A percentile compares a stretch with the other conserved stretches of the same genome.
Conservation (phyloP, 2,888 invertebrate genomes). For the Drosophila leonis region DNA sequence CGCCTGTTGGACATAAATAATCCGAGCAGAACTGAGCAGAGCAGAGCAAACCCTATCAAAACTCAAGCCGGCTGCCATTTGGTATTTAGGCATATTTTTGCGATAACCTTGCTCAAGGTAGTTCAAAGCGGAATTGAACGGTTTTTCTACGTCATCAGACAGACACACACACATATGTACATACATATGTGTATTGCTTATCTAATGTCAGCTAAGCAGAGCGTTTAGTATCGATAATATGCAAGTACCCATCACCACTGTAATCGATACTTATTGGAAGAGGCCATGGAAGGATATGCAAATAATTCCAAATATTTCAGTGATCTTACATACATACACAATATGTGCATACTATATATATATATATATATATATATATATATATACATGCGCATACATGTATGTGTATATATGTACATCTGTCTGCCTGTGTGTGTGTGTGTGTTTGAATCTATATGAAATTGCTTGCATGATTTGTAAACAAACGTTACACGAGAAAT, state of each 20-base stretch:
- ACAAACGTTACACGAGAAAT: conserved; percentile 53
- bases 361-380: not conserved
- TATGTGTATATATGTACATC: not conserved
- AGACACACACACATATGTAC: not conserved
- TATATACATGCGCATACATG: not conserved
- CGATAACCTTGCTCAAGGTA: conserved; percentile 64
- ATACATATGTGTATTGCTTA: conserved; percentile 17
- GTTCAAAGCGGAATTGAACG: conserved; percentile 56
- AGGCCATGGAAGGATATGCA: conserved; percentile 25
- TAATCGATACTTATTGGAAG: conserved; percentile 30
- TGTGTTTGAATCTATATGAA: not conserved
- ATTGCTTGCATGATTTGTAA: conserved; percentile 47
- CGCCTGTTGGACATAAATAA: conserved; percentile 23
- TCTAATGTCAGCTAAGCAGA: conserved; percentile 39
- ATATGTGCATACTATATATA: no score
- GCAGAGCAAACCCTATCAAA: conserved; percentile 12
- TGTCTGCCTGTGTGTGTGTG: not conserved
- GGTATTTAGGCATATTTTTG: conserved; percentile 27
- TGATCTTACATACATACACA: not conserved
- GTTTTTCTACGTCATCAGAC: conserved; percentile 27
- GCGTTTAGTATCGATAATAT: conserved; percentile 39
- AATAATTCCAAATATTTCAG: not conserved
- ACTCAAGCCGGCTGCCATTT: conserved; percentile 36
- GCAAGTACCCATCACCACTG: not conserved
- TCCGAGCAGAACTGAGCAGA: conserved; percentile 16